Base-by-base conservation (phyloP, 1,140 invertebrate genomes). In the Drosophila athabasca region DNA sequence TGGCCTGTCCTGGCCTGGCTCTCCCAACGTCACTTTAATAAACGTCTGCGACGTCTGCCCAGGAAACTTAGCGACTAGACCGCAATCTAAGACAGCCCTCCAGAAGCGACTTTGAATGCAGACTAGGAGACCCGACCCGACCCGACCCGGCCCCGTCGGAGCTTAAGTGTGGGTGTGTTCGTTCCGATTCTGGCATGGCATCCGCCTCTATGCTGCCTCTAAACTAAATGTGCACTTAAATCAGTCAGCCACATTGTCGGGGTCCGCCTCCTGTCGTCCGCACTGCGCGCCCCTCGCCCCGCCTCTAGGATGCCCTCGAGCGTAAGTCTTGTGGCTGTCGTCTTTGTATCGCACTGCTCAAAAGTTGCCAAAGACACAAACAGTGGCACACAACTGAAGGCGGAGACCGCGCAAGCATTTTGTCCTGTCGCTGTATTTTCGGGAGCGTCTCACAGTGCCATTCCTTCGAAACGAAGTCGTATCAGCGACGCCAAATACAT, bases 11-110 rank as follows among this genome's bases (percentile, higher is more conserved):
- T 29, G 29, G 66, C 41, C 66, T 68, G 66, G 57, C 66, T 69
- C 31, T 35, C 3, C 31, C 31, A 35, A 35, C 31, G 31, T 69
- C 51, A 69, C 68, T 69, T 69, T 69, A 69, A 69, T 69, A 69
- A 69, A 69, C 66, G 66, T 69, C 66, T 69, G 65, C 66, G 62
- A 68, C 66, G 66, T 69, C 66, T 69, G 66, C 64, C 55, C 66
- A 68, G 64, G 66, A 68, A 69, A 69, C 66, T 69, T 69, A 69
- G 66, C 68, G 66, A 67, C 66, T 69, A 69, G 66, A 69, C 66
- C 66, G 26, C 66, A 69, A 68, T 69, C 66, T 68, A 49, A 69
- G 66, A 68, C 64, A 68, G 50, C 15, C 26, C 31, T 11, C 8
- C 31, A 35, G 8, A 35, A 35, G 31, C 31, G 9, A 3, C 31